Evolutionary conservation across 2,113 vertebrate genomes (phyloP), one percentile per base, ranked within the genome.

Genomic region (Corythaixoides concolor): DNA sequence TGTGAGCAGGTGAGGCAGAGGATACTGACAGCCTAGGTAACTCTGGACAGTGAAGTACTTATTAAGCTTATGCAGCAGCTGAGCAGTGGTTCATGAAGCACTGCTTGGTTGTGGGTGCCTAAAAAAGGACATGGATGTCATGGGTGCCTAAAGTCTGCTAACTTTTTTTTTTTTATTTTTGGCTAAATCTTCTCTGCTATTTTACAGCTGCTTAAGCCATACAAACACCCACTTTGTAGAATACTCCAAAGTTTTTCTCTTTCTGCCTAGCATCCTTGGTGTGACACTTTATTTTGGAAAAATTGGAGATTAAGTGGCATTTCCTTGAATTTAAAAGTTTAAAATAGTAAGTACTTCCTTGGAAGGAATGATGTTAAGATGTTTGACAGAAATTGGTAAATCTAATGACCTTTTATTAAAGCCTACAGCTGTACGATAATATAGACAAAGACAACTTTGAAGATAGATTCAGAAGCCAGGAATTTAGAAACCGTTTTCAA

Each of bases 321-420:
- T 96, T 94, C 91, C 73, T 95, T 86, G 80, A 88, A 91, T 81
- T 90, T 93, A 21, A 55, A 95, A 97, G 88, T 84, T 95, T 74
- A 73, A 95, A 96, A 91, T 59, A 96, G 85, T 35, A 95, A 74
- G 15, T 72, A 53, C 96, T 97, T 97, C 94, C 93, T 96, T 89
- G 90, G 91, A 96, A 97, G 89, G 89, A 96, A 66, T 87, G 93
- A 67, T 74, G 60, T 92, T 81, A 81, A 27, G 55, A 89, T 89
- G 62, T 89, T 95, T 97, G 85, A 97, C 90, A 96, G 90, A 96
- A 97, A 94, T 88, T 89, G 32, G 58, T 91, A 59, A 63, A 95
- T 96, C 59, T 69, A 73, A 87, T 94, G 94, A 97, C 97, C 95
- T 97, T 96, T 96, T 95, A 96, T 91, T 95, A 95, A 97, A 97